Evolutionary conservation across 2,113 vertebrate species (phyloP).

Genomic region (Callionymus lyra): DNA sequence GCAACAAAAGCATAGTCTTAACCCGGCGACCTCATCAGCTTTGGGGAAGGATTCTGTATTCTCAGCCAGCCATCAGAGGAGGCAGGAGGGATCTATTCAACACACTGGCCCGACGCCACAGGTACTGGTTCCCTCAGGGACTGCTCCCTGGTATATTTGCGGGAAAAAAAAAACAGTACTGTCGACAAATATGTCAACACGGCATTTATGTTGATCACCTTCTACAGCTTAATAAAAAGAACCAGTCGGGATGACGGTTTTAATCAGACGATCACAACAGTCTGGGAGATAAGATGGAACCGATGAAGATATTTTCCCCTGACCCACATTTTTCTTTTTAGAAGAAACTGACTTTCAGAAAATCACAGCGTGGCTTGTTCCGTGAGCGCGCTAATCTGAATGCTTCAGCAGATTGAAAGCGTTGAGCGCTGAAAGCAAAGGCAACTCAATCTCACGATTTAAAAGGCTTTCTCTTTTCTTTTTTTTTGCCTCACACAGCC

Average conservation of each 20-base stretch:
- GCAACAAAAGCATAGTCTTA: slow-evolving; percentile 63
- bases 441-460: slow-evolving; percentile 68
- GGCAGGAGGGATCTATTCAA: slow-evolving; percentile 29
- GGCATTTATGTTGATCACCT: slow-evolving; percentile 20
- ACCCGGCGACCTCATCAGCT: slow-evolving; percentile 64
- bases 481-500: slow-evolving; percentile 53
- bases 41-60: slow-evolving; percentile 47
- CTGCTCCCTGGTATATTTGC: slow-evolving; percentile 17
- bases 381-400: slow-evolving; percentile 52
- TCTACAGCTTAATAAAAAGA: slow-evolving; percentile 18
- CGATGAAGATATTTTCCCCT: too few species aligned
- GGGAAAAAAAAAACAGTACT: slow-evolving; percentile 24
- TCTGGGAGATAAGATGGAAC: too few species aligned
- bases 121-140: slow-evolving; percentile 37
- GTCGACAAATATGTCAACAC: slow-evolving; percentile 31
- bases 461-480: slow-evolving; percentile 35
- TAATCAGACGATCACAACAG: too few species aligned
- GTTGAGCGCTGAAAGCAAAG: slow-evolving; percentile 53
- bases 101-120: slow-evolving; percentile 33
- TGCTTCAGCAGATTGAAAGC: slow-evolving; percentile 49
- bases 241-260: neutral
- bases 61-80: slow-evolving; percentile 49
- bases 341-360: slow-evolving; percentile 45
- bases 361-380: slow-evolving; percentile 49
- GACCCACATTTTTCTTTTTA: slow-evolving; percentile 42